phyloP scores from a whole-genome alignment of 2,797 vertebrate genomes.

The Tokudaia muenninki region DNA sequence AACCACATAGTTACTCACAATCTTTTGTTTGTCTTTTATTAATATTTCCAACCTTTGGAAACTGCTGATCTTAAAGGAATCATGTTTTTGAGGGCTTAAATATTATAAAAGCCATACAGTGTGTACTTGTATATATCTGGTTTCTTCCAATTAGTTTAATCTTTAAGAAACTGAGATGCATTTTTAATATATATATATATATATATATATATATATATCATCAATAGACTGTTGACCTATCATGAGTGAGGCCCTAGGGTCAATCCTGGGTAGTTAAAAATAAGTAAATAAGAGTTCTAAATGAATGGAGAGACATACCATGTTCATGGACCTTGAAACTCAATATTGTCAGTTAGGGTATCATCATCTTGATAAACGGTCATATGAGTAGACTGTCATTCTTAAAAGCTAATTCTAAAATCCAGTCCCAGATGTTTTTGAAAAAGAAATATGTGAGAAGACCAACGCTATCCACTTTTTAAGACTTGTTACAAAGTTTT shows the following conservation, averaged over 20 bases:
- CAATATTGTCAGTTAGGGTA: neutral
- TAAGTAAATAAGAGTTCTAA: neutral
- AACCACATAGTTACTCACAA: neutral
- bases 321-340: neutral
- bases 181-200: neutral
- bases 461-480: neutral
- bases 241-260: neutral
- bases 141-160: neutral
- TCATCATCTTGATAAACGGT: neutral
- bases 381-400: neutral
- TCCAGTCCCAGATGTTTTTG: neutral
- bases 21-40: neutral
- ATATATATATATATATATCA: neutral
- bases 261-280: neutral
- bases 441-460: neutral
- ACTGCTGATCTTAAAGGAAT: neutral
- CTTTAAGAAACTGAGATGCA: neutral
- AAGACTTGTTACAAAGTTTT: neutral
- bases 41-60: neutral
- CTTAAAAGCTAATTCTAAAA: slow-evolving; percentile 26
- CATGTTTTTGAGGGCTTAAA: neutral
- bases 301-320: neutral
- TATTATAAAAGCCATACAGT: neutral
- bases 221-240: neutral
- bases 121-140: no score